Conservation (phyloP, 2,797 vertebrate genomes). For the Kryptopterus vitreolus region DNA sequence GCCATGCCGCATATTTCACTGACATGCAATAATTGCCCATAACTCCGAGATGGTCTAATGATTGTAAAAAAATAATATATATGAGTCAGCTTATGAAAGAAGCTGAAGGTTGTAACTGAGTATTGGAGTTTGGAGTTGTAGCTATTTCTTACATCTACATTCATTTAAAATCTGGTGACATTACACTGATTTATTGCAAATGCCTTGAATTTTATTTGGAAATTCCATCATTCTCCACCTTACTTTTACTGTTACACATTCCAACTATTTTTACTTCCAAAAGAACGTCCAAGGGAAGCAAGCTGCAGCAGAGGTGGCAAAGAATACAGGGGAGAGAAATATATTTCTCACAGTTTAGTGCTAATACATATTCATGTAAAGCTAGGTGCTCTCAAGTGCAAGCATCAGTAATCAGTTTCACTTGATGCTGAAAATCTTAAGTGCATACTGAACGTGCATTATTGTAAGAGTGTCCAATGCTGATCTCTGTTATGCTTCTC, state of each 20-base stretch:
- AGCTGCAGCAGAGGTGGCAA: not conserved
- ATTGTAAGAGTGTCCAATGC: constrained; percentile 18
- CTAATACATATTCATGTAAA: constrained; percentile 41
- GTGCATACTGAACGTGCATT: constrained; percentile 17
- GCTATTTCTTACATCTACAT: not conserved
- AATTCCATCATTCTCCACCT: not conserved
- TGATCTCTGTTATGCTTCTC: constrained; percentile 18
- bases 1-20: constrained; percentile 20
- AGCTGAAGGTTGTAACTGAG: not conserved
- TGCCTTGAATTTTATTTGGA: not conserved
- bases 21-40: constrained; percentile 45
- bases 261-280: not conserved
- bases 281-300: not conserved
- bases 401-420: constrained; percentile 40
- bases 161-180: not conserved
- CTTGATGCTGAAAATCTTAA: constrained; percentile 23
- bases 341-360: not conserved
- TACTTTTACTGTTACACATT: not conserved
- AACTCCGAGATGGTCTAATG: not conserved
- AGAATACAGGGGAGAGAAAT: not conserved
- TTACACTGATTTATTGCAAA: not conserved
- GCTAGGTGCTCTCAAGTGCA: constrained; percentile 41
- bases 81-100: not conserved
- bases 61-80: not conserved
- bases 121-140: not conserved